Percentiles rank a stretch among this genome's conserved stretches.
phyloP scores from a whole-genome alignment of 2,888 invertebrate genomes.

The Mythimna lalbum region DNA sequence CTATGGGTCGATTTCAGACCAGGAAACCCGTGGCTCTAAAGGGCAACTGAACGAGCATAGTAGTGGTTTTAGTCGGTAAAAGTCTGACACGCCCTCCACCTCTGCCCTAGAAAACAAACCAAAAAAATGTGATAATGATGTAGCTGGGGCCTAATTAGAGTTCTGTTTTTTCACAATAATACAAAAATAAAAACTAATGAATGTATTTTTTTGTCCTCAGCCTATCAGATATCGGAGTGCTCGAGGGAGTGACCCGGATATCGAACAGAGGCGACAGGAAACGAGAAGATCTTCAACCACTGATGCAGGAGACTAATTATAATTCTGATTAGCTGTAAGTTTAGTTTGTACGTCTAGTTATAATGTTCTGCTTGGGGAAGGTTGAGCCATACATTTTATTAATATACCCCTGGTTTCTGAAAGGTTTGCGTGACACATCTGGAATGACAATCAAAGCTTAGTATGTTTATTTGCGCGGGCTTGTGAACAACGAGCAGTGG shows the following conservation, averaged over 20 bases:
- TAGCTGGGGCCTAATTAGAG: not conserved
- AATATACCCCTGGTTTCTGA: conserved; percentile 15
- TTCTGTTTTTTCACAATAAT: not conserved
- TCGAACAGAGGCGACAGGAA: conserved; percentile 79
- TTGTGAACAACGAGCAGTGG: too few relatives aligned
- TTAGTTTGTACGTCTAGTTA: conserved; percentile 29
- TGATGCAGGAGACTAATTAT: conserved; percentile 83
- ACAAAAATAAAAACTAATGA: not conserved
- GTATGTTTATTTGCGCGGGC: not conserved
- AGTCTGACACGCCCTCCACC: too few relatives aligned
- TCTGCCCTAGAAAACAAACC: too few relatives aligned
- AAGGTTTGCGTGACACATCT: not conserved
- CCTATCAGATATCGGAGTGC: conserved; percentile 85
- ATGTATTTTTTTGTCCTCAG: conserved; percentile 64
- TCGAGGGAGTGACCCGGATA: conserved; percentile 82
- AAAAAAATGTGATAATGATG: too few relatives aligned
- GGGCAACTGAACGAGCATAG: too few relatives aligned
- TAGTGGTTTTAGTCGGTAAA: too few relatives aligned
- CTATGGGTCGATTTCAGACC: too few relatives aligned
- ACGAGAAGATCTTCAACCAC: conserved; percentile 85
- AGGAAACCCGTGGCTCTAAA: too few relatives aligned
- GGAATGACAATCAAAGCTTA: not conserved
- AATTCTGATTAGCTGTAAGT: conserved; percentile 72
- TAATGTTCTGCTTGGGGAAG: conserved; percentile 41
- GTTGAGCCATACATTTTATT: conserved; percentile 12